Evolutionary conservation across 2,113 vertebrate genomes (phyloP), one percentile per base, ranked within the genome.

Genomic region (Lepidothrix coronata): DNA sequence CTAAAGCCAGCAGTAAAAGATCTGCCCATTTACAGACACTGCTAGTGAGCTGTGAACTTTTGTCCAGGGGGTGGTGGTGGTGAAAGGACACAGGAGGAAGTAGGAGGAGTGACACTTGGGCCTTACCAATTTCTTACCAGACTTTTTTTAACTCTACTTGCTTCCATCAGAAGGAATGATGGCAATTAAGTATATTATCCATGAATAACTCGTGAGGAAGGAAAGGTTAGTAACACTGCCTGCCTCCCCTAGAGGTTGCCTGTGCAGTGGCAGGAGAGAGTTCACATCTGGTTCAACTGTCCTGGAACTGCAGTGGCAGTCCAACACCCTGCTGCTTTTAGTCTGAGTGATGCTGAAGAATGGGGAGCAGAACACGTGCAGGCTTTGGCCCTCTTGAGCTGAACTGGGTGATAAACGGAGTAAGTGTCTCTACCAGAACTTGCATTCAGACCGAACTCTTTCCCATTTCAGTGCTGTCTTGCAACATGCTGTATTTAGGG

Each of bases 1-100:
- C 91, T 86, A 52, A 95, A 91, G 43, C 85, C 44, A 66, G 82
- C 85, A 72, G 85, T 94, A 88, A 94, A 93, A 88, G 85, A 67
- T 80, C 78, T 93, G 82, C 82, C 82, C 8, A 1, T 91, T 91
- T 63, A 35, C 85, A 95, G 88, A 57, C 75, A 48, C 70, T 37
- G 48, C 57, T 78, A 81, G 72, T 86, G 79, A 94, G 83, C 79
- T 86, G 90, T 92, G 90, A 97, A 96, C 92, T 94, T 93, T 96
- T 75, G 58, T 90, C 82, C 63, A 44, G 72, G 75, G 67, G 8
- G 8, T 66, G 65, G 76, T 77, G 71, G 74, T 66, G 88, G 82
- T 74, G 88, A 94, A 94, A 96, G 79, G 88, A 95, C 65, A n/a
- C 62, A 62, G 77, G 41, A 96, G 81, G 90, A 91, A 92, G 58